Conservation (phyloP, 1,140 invertebrate species). For the Aphis craccivora region DNA sequence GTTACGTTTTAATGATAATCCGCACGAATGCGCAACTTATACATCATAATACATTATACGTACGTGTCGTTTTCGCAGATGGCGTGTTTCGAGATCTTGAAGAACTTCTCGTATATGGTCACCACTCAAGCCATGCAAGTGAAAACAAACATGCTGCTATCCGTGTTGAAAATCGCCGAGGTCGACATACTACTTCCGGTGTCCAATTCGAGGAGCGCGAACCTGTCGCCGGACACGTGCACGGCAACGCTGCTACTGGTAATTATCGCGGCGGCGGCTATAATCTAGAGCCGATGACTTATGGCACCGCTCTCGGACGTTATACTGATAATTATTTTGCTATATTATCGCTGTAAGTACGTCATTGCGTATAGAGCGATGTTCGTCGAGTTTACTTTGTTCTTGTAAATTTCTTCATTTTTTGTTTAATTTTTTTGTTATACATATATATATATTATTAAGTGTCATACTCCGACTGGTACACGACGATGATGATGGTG, state of each 20-base stretch:
- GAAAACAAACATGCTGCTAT: conserved; percentile 82
- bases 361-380: neutral
- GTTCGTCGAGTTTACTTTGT: neutral
- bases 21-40: too few species aligned
- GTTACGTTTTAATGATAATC: neutral
- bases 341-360: neutral
- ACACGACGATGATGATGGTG: neutral
- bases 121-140: conserved; percentile 84
- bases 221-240: neutral
- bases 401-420: neutral
- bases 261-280: neutral
- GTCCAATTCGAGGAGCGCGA: conserved; percentile 50
- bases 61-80: conserved; percentile 71
- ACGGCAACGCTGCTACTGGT: neutral
- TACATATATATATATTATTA: neutral
- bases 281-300: neutral
- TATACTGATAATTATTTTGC: neutral
- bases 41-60: neutral
- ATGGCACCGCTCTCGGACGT: neutral
- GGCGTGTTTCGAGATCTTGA: conserved; percentile 80
- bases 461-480: neutral
- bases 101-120: conserved; percentile 82
- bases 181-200: conserved; percentile 75
- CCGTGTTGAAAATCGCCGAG: conserved; percentile 91
- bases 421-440: too few species aligned